Base-by-base conservation (phyloP, 2,113 vertebrate genomes). In the Macrotus californicus region DNA sequence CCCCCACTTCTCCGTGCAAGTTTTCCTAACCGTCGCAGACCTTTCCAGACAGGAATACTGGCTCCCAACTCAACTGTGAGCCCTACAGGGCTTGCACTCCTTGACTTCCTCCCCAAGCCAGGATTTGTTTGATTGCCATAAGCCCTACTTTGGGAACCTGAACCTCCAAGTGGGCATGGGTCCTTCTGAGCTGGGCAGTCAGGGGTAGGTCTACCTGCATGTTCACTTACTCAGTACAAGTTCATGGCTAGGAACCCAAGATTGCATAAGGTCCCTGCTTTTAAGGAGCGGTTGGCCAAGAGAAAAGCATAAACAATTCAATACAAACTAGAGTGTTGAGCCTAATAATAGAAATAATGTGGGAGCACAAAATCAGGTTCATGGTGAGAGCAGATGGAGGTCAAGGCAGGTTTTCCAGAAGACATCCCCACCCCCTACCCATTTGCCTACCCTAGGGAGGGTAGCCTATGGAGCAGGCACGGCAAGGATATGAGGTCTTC, bases 171-270 rank as follows among this genome's bases (percentile, higher is more conserved):
- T 21, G 15, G 13, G 39, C 21, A 7, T 31, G 22, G 26, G 36
- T 56, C n/a, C 41, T 94, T 89, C 56, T n/a, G 61, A 84, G 13
- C 73, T 59, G 43, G 21, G 26, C 36, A n/a, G 36, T 91, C 39
- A 73, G 61, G 31, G n/a, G 18, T 8, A 18, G 52, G 15, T 76
- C 66, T 70, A 18, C 46, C 36, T n/a, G 21, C 10, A 9, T 29
- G 6, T 36, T 59, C 50, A 18, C 64, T 92, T 61, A 52, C 34
- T 75, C 29, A 19, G 7, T 10, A 52, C 36, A 48, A 4, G 26
- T 22, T 84, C 56, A 50, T 8, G 52, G 11, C 75, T 48, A 15
- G 50, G 56, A 72, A 43, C 34, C 41, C 56, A 73, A 24, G 26
- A 21, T 46, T 83, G 54, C 85, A 3, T 61, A 48, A 54, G 43